phyloP scores from a whole-genome alignment of 1,140 invertebrate genomes.

The Maniola jurtina region DNA sequence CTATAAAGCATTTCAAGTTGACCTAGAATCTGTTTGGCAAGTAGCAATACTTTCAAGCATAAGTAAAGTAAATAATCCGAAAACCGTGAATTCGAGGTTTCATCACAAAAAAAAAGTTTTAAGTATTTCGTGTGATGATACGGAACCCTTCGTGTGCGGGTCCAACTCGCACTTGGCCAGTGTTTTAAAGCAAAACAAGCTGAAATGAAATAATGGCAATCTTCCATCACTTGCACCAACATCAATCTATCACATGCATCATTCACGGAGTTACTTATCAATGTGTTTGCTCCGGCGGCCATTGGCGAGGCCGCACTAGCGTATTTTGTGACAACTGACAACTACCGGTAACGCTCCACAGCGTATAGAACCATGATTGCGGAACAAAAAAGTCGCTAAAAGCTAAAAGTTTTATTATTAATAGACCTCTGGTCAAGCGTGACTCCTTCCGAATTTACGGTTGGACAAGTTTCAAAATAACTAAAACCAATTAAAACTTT shows the following conservation, averaged over 20 bases:
- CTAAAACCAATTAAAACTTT: background rate
- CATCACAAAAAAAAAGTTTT: too few species aligned
- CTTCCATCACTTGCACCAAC: conserved; percentile 10
- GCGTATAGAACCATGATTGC: background rate
- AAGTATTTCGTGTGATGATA: too few species aligned
- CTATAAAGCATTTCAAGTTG: too few species aligned
- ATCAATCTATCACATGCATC: conserved; percentile 17
- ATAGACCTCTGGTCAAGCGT: background rate
- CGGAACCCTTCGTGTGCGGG: too few species aligned
- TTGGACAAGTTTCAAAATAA: too few species aligned
- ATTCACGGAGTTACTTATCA: conserved; percentile 32
- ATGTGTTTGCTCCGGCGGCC: conserved; percentile 36
- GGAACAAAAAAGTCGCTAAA: background rate
- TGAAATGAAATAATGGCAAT: conserved; percentile 4
- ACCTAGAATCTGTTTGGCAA: too few species aligned
- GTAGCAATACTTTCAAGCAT: too few species aligned
- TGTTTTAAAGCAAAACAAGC: too few species aligned
- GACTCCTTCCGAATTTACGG: background rate
- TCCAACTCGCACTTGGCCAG: too few species aligned
- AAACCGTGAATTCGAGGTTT: too few species aligned
- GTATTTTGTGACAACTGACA: conserved; percentile 29
- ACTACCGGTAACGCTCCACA: conserved; percentile 19
- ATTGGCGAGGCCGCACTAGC: conserved; percentile 28
- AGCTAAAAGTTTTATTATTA: background rate
- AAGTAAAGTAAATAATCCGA: too few species aligned